These are phyloP conservation scores for Micrasema minimum DNA, from an alignment of 1,140 invertebrate genomes.

Conservation along the genomic window DNA sequence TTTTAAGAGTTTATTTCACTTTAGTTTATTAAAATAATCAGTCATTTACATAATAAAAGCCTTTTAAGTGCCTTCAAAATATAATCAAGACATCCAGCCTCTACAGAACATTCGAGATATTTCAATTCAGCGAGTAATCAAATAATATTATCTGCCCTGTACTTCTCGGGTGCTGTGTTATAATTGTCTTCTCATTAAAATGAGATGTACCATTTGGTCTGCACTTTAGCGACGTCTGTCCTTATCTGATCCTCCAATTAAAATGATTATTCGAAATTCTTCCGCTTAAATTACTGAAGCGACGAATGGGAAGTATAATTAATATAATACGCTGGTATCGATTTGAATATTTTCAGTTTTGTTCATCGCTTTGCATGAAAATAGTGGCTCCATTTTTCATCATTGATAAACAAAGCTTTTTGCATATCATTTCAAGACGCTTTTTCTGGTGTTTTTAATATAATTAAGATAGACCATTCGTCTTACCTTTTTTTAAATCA, in stretches of 20 bases:
- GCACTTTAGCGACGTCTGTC: constrained; percentile 19
- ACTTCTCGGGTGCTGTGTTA: constrained; percentile 36
- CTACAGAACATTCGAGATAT: not conserved
- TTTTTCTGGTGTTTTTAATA: no score
- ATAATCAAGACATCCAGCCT: no score
- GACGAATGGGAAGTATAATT: not conserved
- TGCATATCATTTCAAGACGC: no score
- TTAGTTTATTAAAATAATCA: no score
- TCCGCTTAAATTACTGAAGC: constrained; percentile 18
- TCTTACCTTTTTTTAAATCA: no score
- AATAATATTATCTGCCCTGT: not conserved
- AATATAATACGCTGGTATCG: not conserved
- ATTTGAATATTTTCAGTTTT: constrained; percentile 1
- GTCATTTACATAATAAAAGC: no score
- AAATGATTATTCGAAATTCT: constrained; percentile 48
- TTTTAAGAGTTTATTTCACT: no score
- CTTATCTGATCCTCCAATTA: constrained; percentile 52
- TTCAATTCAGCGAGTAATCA: constrained; percentile 13
- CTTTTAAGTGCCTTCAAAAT: no score
- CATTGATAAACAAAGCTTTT: no score
- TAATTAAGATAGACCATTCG: no score
- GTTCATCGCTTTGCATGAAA: no score
- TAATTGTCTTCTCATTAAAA: constrained; percentile 51
- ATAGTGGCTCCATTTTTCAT: no score
- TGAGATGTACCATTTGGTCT: constrained; percentile 51